These are phyloP conservation scores for Macropus fuliginosus DNA, from an alignment of 2,797 vertebrate species.

Conservation along the genomic window DNA sequence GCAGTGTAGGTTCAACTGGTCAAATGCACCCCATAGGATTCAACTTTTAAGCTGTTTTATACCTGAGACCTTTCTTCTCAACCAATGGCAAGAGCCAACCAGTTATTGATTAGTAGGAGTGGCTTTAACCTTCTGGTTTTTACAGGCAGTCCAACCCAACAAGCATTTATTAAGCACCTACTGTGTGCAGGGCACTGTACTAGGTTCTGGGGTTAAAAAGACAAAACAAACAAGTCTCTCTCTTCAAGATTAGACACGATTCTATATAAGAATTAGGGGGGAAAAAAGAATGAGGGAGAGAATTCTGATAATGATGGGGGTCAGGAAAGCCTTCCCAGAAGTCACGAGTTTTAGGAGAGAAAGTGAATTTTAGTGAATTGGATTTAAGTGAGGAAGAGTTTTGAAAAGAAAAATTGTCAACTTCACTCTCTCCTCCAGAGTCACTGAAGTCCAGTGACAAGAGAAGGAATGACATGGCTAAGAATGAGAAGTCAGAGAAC, in stretches of 20 bases:
- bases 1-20: neutral
- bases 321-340: neutral
- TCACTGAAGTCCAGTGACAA: neutral
- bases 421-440: neutral
- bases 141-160: neutral
- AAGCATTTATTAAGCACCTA: neutral
- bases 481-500: neutral
- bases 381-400: neutral
- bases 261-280: neutral
- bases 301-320: neutral
- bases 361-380: neutral
- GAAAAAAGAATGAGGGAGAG: neutral
- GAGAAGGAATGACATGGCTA: neutral
- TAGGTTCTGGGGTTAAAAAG: neutral
- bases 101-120: neutral
- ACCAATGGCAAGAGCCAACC: neutral
- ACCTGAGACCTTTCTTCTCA: neutral
- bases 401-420: neutral
- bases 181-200: neutral
- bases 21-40: neutral
- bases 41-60: neutral
- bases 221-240: neutral
- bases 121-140: neutral
- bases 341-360: neutral
- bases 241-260: neutral